Evolutionary conservation across 1,140 invertebrate species (phyloP).

Genomic region (Euglossa dilemma): DNA sequence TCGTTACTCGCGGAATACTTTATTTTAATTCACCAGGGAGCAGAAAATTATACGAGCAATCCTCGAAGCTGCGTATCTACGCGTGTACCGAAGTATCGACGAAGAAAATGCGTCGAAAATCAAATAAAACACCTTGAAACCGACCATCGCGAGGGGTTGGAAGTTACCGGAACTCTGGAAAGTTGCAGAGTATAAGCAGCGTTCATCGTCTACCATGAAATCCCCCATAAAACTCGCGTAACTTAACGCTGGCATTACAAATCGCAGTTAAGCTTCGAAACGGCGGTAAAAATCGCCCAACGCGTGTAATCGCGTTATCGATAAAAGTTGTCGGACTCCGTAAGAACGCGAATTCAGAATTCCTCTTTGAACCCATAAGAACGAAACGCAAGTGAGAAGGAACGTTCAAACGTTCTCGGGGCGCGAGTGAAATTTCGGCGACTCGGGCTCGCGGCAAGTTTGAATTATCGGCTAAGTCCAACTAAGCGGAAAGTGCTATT

Average conservation of each 20-base stretch:
- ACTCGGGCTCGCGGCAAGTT: too few species aligned
- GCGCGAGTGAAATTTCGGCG: too few species aligned
- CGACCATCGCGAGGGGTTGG: slow-evolving; percentile 6
- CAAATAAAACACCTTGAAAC: background rate
- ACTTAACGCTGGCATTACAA: slow-evolving; percentile 46
- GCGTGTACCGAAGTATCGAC: background rate
- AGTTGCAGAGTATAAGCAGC: slow-evolving; percentile 1
- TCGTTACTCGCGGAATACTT: too few species aligned
- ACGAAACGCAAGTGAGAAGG: background rate
- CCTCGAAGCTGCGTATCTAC: too few species aligned
- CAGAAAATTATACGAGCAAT: too few species aligned
- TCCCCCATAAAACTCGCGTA: slow-evolving; percentile 40
- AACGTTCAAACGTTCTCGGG: background rate
- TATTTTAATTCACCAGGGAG: background rate
- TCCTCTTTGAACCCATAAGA: background rate
- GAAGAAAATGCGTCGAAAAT: background rate
- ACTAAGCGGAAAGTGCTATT: too few species aligned
- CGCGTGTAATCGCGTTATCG: background rate
- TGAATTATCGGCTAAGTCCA: too few species aligned
- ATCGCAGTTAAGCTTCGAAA: slow-evolving; percentile 6
- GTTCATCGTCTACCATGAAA: slow-evolving; percentile 28
- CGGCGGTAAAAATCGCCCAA: slow-evolving; percentile 25
- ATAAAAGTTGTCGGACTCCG: background rate
- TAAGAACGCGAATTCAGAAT: background rate
- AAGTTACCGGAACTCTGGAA: slow-evolving; percentile 31